phyloP scores from a whole-genome alignment of 1,140 invertebrate species.

The Lethrus apterus region DNA sequence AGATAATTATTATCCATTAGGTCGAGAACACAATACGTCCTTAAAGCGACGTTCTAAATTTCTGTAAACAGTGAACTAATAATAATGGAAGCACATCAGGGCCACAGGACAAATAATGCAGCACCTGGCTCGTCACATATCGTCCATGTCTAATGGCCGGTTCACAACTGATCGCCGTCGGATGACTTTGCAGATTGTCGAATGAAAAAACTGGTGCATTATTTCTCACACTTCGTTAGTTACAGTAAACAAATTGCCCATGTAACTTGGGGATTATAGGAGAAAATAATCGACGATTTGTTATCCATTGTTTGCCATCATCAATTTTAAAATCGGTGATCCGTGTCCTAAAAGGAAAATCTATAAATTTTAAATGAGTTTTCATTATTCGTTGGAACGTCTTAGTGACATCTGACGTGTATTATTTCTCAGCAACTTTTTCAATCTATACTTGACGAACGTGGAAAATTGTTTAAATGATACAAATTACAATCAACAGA shows the following conservation, averaged over 20 bases:
- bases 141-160: slow-evolving; percentile 21
- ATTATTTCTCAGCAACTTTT: no score
- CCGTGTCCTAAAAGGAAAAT: slow-evolving; percentile 10
- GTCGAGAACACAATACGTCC: slow-evolving; percentile 1
- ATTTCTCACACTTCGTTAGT: slow-evolving; percentile 38
- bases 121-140: slow-evolving; percentile 23
- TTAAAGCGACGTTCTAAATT: slow-evolving; percentile 7
- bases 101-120: slow-evolving; percentile 12
- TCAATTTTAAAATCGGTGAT: slow-evolving; percentile 18
- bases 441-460: no score
- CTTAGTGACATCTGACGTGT: no score
- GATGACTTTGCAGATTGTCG: slow-evolving; percentile 23
- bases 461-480: no score
- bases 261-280: slow-evolving; percentile 16
- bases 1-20: slow-evolving; percentile 11
- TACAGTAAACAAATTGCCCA: slow-evolving; percentile 33
- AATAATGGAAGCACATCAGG: slow-evolving; percentile 5
- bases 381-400: no score
- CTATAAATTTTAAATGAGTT: no score
- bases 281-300: slow-evolving; percentile 15
- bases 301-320: slow-evolving; percentile 15
- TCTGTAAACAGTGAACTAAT: slow-evolving; percentile 7
- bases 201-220: slow-evolving; percentile 26
- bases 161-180: slow-evolving; percentile 18
- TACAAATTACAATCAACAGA: no score